phyloP scores from a whole-genome alignment of 2,888 invertebrate species.

The Lysandra bellargus region DNA sequence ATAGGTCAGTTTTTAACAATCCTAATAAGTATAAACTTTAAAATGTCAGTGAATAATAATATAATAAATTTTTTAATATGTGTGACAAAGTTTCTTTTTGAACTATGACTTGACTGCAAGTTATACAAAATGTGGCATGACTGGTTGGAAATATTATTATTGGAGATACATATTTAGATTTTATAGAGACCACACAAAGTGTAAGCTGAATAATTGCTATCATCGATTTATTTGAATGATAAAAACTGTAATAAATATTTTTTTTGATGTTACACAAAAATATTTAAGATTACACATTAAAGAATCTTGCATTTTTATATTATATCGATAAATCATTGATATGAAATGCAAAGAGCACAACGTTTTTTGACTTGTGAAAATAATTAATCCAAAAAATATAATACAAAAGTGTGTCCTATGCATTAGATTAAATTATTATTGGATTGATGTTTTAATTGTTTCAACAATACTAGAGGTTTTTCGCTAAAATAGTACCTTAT shows the following conservation, averaged over 20 bases:
- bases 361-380: not conserved
- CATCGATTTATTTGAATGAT: too few species aligned
- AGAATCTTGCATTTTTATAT: not conserved
- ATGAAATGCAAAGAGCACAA: not conserved
- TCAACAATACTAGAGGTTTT: constrained; percentile 35
- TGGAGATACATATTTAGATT: not conserved
- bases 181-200: not conserved
- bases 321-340: not conserved
- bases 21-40: not conserved
- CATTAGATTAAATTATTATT: constrained; percentile 39
- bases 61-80: too few species aligned
- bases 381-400: not conserved
- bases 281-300: not conserved
- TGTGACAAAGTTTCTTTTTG: not conserved
- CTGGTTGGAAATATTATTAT: not conserved
- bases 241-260: too few species aligned
- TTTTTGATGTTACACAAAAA: not conserved
- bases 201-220: not conserved
- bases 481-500: constrained; percentile 33
- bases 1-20: not conserved
- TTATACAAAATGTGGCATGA: not conserved
- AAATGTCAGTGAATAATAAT: not conserved
- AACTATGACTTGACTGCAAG: not conserved
- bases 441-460: constrained; percentile 37
- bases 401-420: constrained; percentile 35